Percentiles rank a stretch among this genome's conserved stretches.
Evolutionary conservation across 2,113 vertebrate species (phyloP).

Genomic region (Dolichallabes microphthalmus): DNA sequence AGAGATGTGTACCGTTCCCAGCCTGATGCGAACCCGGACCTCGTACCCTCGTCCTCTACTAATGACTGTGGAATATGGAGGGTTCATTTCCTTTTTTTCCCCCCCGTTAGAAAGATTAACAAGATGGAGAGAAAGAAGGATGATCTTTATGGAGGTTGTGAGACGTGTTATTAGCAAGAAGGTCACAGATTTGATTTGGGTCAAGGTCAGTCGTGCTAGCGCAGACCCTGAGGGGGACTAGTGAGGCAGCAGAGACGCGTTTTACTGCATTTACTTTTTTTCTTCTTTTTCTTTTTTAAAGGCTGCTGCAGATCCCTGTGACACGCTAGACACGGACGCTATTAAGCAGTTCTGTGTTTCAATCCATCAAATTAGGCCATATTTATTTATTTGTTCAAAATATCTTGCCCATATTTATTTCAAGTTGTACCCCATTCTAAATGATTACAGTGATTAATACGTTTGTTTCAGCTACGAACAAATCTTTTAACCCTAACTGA

Average conservation of each 20-base stretch:
- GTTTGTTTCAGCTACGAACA: too few relatives aligned
- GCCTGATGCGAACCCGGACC: too few relatives aligned
- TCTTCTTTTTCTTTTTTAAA: background rate
- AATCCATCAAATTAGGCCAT: background rate
- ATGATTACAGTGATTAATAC: background rate
- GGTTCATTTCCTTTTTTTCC: slow-evolving; percentile 38
- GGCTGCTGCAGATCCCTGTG: background rate
- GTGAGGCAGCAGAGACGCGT: background rate
- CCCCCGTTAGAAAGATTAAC: background rate
- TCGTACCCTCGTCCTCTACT: slow-evolving; percentile 44
- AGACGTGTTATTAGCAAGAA: slow-evolving; percentile 57
- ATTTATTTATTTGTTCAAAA: background rate
- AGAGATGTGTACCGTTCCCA: background rate
- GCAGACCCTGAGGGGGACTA: slow-evolving; percentile 2
- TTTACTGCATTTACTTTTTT: background rate
- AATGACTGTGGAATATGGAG: slow-evolving; percentile 47
- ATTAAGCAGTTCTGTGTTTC: background rate
- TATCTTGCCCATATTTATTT: too few relatives aligned
- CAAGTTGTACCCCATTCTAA: background rate
- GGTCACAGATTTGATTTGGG: slow-evolving; percentile 61
- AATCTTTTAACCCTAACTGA: background rate
- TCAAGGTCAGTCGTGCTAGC: slow-evolving; percentile 52
- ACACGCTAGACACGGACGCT: background rate
- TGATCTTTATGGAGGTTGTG: slow-evolving; percentile 32
- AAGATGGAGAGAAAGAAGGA: slow-evolving; percentile 37